phyloP scores from a whole-genome alignment of 2,888 invertebrate species.

The Mesorhabditis spiculigera region DNA sequence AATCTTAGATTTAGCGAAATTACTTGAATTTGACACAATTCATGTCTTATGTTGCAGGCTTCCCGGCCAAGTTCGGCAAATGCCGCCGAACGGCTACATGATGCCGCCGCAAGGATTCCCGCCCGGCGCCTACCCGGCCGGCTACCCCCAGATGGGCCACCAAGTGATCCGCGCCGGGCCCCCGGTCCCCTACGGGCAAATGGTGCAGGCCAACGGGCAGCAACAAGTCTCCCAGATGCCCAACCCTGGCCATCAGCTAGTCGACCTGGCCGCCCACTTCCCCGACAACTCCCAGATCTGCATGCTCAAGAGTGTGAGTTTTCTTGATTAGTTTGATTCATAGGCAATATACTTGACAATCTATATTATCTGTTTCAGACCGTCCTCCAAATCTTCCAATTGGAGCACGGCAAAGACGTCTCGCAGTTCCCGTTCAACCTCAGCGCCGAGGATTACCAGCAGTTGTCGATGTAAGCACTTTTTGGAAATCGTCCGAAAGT shows the following conservation, averaged over 20 bases:
- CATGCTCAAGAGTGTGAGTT: background rate
- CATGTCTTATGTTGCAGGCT: background rate
- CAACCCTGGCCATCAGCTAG: background rate
- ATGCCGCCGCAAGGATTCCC: background rate
- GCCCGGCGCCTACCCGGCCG: too few species aligned
- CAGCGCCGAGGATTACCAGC: background rate
- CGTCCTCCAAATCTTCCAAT: background rate
- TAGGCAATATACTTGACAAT: background rate
- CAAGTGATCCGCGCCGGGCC: background rate
- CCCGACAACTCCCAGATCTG: background rate
- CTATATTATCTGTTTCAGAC: background rate
- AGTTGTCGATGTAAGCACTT: background rate
- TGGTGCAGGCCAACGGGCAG: background rate
- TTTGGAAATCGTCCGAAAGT: too few species aligned
- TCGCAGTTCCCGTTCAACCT: background rate
- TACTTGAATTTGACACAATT: too few species aligned
- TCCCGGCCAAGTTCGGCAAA: conserved; percentile 3
- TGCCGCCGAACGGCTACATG: background rate
- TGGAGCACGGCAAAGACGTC: background rate
- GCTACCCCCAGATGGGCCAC: too few species aligned
- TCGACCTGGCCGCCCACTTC: background rate
- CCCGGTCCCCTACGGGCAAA: background rate
- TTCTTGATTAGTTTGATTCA: background rate
- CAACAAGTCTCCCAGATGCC: background rate
- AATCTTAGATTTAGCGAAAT: too few species aligned